phyloP scores from a whole-genome alignment of 1,140 invertebrate species.

The Dinothrombium tinctorium region DNA sequence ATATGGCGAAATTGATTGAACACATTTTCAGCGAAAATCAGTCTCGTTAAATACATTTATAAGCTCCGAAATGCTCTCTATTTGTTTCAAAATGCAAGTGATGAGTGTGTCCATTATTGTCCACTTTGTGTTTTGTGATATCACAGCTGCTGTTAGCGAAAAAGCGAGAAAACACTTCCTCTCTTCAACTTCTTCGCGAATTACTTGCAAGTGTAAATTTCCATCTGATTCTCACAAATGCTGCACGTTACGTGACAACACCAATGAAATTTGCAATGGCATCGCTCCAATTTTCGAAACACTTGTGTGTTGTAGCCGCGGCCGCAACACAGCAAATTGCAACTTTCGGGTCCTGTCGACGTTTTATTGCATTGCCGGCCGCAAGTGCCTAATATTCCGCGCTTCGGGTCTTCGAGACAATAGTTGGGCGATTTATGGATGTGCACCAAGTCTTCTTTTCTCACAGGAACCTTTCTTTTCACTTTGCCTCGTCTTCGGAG shows the following conservation, averaged over 20 bases:
- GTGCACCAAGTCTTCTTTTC: conserved; percentile 28
- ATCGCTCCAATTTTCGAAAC: conserved; percentile 19
- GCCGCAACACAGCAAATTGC: conserved; percentile 36
- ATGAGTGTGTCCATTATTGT: no score
- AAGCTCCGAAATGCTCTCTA: no score
- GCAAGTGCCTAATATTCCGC: conserved; percentile 33
- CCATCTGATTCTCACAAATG: conserved; percentile 29
- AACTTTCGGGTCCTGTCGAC: conserved; percentile 37
- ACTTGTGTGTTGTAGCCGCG: conserved; percentile 34
- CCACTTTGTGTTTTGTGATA: no score
- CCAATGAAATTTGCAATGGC: conserved; percentile 37
- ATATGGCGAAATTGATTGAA: no score
- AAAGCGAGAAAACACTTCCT: no score
- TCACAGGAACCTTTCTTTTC: conserved; percentile 11
- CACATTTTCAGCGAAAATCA: no score
- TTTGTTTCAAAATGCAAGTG: no score
- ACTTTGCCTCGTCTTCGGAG: conserved; percentile 19
- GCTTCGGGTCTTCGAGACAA: conserved; percentile 29
- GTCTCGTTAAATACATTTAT: no score
- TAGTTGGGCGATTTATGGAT: conserved; percentile 38
- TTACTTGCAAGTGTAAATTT: conserved; percentile 32
- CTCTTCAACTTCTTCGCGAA: no score
- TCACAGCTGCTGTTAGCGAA: no score
- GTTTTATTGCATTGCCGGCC: conserved; percentile 35
- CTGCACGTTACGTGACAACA: conserved; percentile 38